Evolutionary conservation across 2,113 vertebrate species (phyloP).

Genomic region (Phaethon lepturus): DNA sequence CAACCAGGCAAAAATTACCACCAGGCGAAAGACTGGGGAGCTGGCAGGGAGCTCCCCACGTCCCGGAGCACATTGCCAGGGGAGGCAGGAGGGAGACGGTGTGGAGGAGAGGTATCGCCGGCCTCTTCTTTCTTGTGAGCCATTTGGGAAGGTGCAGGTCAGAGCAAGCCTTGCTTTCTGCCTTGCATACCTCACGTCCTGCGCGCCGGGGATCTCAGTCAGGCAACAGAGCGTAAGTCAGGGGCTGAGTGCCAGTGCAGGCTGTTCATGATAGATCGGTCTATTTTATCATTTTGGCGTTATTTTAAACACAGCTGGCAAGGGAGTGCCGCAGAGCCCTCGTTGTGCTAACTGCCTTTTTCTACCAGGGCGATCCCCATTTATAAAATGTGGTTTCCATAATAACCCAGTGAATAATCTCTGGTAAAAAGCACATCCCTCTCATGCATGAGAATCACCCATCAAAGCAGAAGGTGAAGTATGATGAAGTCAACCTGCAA

Average conservation of each 20-base stretch:
- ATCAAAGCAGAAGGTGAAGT: not conserved
- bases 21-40: not conserved
- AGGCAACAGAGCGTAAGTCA: not conserved
- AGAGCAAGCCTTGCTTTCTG: not conserved
- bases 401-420: not conserved
- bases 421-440: not conserved
- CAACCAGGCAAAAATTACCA: not conserved
- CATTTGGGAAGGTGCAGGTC: not conserved
- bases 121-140: not conserved
- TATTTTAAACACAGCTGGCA: not conserved
- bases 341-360: not conserved
- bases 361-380: not conserved
- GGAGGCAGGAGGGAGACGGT: not conserved
- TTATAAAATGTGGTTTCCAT: not conserved
- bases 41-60: not conserved
- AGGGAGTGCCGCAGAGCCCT: not conserved
- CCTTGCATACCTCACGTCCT: not conserved
- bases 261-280: not conserved
- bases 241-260: not conserved
- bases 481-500: not conserved
- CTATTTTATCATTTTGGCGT: not conserved
- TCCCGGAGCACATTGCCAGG: accelerated
- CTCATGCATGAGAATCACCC: not conserved
- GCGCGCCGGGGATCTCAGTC: accelerated
- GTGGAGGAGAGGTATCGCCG: not conserved